Conservation (phyloP, 2,113 vertebrate species). For the Tachysurus fulvidraco region DNA sequence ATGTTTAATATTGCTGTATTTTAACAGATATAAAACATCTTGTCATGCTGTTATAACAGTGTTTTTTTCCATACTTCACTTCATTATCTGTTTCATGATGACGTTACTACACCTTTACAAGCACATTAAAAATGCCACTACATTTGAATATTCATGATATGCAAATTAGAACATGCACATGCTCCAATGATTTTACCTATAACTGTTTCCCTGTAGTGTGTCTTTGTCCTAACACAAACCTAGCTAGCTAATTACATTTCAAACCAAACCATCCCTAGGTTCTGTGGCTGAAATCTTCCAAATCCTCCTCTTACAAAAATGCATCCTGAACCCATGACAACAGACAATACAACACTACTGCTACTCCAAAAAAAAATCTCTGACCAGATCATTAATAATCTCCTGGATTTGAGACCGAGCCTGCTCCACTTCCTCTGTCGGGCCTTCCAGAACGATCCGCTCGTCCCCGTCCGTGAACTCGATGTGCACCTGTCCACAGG, state of each 20-base stretch:
- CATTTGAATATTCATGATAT: background rate
- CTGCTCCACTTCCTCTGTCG: slow-evolving; percentile 75
- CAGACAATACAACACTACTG: background rate
- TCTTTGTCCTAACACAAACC: background rate
- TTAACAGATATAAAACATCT: background rate
- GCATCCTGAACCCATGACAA: background rate
- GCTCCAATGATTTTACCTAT: background rate
- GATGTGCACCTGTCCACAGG: slow-evolving; percentile 73
- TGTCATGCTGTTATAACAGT: background rate
- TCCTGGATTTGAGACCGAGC: slow-evolving; percentile 77
- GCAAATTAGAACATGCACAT: background rate
- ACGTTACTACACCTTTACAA: background rate
- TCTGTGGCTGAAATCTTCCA: background rate
- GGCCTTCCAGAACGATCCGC: slow-evolving; percentile 77
- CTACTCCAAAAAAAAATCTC: slow-evolving; percentile 19
- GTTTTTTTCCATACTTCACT: background rate
- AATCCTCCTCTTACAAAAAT: background rate
- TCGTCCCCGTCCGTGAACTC: slow-evolving; percentile 81
- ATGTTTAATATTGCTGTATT: background rate
- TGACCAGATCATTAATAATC: slow-evolving; percentile 78
- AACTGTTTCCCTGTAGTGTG: background rate
- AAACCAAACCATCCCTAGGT: background rate
- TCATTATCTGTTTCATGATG: background rate
- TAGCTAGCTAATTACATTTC: background rate
- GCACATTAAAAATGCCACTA: background rate